A percentile compares a stretch with the other conserved stretches of the same genome.
Conservation (phyloP, 2,797 vertebrate species). For the Leptatherina wallacei region DNA sequence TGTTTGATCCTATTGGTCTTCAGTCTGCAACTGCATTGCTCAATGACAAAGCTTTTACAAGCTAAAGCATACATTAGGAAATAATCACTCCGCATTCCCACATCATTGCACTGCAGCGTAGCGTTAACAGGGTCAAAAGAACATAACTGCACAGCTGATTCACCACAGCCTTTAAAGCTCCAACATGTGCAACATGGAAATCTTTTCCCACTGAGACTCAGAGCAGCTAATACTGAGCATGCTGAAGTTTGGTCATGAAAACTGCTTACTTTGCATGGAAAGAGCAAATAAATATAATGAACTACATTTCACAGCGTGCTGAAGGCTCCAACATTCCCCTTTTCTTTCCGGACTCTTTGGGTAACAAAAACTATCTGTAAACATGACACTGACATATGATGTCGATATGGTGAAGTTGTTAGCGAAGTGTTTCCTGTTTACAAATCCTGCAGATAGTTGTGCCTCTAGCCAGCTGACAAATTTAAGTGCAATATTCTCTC, state of each 20-base stretch:
- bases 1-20: background rate
- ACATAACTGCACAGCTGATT: conserved; percentile 17
- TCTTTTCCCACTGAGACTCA: conserved; percentile 1
- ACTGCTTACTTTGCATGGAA: background rate
- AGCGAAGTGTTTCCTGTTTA: conserved; percentile 8
- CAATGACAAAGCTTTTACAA: conserved; percentile 19
- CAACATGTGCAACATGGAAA: conserved; percentile 14
- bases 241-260: conserved; percentile 10
- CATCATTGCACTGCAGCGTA: background rate
- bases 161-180: conserved; percentile 22
- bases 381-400: conserved; percentile 18
- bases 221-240: background rate
- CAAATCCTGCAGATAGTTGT: conserved; percentile 11
- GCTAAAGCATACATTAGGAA: conserved; percentile 3
- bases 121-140: conserved; percentile 26
- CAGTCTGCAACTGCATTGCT: background rate
- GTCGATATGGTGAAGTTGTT: conserved; percentile 4
- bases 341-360: conserved; percentile 7
- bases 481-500: conserved; percentile 17
- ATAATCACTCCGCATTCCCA: conserved; percentile 9
- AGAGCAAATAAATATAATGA: background rate
- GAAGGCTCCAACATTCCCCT: background rate
- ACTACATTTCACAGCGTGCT: background rate
- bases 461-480: conserved; percentile 11
- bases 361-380: conserved; percentile 12